phyloP scores from a whole-genome alignment of 2,797 vertebrate genomes.

The Silurus lanzhouensis region DNA sequence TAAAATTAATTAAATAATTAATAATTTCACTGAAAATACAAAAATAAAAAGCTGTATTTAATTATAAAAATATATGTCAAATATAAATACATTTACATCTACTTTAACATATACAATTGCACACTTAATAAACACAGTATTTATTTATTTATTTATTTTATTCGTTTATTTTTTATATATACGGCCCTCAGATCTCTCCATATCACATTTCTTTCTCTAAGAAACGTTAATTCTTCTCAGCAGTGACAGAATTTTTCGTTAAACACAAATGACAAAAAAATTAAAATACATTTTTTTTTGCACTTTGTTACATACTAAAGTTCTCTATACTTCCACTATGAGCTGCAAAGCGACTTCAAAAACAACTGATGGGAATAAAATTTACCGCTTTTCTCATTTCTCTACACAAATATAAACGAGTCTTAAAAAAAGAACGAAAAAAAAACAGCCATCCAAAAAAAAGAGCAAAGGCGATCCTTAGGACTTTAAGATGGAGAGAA shows the following conservation, averaged over 20 bases:
- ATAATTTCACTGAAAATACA: too few species aligned
- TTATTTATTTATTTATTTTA: too few species aligned
- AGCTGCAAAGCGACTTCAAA: constrained; percentile 79
- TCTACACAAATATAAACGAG: constrained; percentile 65
- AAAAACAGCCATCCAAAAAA: background rate
- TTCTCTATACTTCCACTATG: constrained; percentile 69
- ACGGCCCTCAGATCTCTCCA: too few species aligned
- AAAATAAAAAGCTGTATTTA: too few species aligned
- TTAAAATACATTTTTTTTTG: constrained; percentile 34
- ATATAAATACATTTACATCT: too few species aligned
- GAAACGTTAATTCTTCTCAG: background rate
- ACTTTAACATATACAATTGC: too few species aligned
- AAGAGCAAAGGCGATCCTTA: constrained; percentile 65
- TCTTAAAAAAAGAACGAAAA: constrained; percentile 43
- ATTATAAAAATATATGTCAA: too few species aligned
- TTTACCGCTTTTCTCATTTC: constrained; percentile 64
- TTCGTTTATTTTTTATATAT: too few species aligned
- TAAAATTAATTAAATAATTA: too few species aligned
- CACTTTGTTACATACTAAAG: constrained; percentile 46
- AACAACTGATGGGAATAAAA: constrained; percentile 69
- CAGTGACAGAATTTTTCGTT: too few species aligned
- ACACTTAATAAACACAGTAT: too few species aligned
- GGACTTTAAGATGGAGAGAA: constrained; percentile 78
- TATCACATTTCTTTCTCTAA: background rate
- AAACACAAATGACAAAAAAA: too few species aligned